Conservation (phyloP, 53 echinoderm and acorn worm species). For the Echinometra lucunter region DNA sequence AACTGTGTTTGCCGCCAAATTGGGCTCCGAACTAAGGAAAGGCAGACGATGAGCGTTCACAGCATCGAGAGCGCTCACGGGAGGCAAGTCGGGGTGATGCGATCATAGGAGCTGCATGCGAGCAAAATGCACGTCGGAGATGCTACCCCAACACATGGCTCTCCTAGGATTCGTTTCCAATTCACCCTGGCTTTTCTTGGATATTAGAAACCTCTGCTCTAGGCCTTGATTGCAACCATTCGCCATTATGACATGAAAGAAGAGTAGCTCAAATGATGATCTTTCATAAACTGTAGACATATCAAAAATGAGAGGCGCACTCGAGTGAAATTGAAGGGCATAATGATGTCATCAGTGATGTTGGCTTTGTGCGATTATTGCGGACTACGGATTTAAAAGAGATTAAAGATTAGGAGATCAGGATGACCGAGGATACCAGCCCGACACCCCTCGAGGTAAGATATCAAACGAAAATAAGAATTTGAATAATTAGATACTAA, state of each 20-base stretch:
- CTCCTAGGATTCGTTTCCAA: not conserved
- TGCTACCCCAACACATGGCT: conserved; percentile 39
- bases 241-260: conserved; percentile 21
- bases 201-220: conserved; percentile 27
- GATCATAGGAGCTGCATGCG: not conserved
- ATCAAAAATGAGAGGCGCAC: not conserved
- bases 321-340: not conserved
- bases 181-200: conserved; percentile 28
- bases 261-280: conserved; percentile 28
- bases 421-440: conserved; percentile 61
- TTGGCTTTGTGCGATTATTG: conserved; percentile 11
- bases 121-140: conserved; percentile 1
- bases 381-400: conserved; percentile 49
- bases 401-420: conserved; percentile 15
- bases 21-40: conserved; percentile 44
- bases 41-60: conserved; percentile 42
- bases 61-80: not conserved
- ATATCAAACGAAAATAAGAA: not conserved
- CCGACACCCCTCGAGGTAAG: conserved; percentile 59
- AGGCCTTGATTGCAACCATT: conserved; percentile 32
- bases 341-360: not conserved
- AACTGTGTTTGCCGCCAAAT: conserved; percentile 71
- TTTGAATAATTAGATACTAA: too few relatives aligned
- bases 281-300: conserved; percentile 41
- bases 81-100: conserved; percentile 36